These are phyloP conservation scores for Rhinopomastus cyanomelas DNA, from an alignment of 2,113 vertebrate species.

Conservation along the genomic window DNA sequence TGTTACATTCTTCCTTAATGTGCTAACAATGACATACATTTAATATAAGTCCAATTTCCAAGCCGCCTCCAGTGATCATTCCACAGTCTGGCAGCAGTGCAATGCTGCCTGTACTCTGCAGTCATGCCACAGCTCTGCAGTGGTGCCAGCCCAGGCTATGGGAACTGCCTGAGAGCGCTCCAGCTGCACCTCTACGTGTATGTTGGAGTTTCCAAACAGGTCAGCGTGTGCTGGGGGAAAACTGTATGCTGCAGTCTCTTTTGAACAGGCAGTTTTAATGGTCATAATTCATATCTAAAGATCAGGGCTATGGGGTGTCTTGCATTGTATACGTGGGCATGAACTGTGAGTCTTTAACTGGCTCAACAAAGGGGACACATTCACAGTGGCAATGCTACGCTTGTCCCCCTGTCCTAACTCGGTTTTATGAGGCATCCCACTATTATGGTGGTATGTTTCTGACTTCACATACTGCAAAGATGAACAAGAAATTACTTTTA, in stretches of 20 bases:
- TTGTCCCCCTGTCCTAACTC: not conserved
- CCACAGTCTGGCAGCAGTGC: no score
- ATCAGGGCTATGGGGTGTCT: not conserved
- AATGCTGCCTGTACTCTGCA: not conserved
- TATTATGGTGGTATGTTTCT: not conserved
- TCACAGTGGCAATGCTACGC: not conserved
- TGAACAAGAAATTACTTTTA: not conserved
- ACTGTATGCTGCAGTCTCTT: rapidly evolving
- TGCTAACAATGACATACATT: no score
- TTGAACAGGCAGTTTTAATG: not conserved
- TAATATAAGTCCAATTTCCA: no score
- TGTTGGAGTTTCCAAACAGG: not conserved
- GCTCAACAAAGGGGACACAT: not conserved
- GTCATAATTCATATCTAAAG: not conserved
- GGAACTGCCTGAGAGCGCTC: not conserved
- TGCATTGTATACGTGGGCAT: rapidly evolving
- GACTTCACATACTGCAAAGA: not conserved
- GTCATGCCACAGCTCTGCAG: rapidly evolving
- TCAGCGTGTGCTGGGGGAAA: not conserved
- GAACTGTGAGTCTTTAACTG: not conserved
- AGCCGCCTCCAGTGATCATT: no score
- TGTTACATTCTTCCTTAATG: no score
- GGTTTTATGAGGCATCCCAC: not conserved
- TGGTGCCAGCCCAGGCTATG: rapidly evolving
- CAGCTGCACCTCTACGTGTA: rapidly evolving